Evolutionary conservation across 2,113 vertebrate species (phyloP).

Genomic region (Galeopterus variegatus): DNA sequence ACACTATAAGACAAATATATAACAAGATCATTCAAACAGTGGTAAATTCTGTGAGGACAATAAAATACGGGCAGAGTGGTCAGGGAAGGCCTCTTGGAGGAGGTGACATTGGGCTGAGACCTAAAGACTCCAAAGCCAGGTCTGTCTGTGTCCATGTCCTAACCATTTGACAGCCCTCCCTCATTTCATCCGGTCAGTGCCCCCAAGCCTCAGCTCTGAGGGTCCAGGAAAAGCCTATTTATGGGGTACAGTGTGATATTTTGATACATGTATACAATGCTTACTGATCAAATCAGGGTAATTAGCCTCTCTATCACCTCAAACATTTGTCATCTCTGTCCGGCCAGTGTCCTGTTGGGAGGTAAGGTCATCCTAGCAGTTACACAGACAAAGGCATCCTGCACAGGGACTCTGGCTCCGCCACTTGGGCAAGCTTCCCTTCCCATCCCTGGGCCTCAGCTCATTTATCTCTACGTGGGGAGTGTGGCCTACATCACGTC

Average conservation of each 20-base stretch:
- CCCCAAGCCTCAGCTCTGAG: not conserved
- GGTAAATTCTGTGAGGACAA: not conserved
- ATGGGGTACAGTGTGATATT: too few species aligned
- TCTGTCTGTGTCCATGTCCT: not conserved
- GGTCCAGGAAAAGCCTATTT: not conserved
- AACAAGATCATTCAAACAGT: not conserved
- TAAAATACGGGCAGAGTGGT: not conserved
- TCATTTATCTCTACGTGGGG: not conserved
- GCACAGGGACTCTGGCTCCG: not conserved
- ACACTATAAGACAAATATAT: not conserved
- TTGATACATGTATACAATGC: too few species aligned
- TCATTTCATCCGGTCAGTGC: rapidly evolving
- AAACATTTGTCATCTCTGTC: too few species aligned
- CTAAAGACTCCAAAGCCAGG: not conserved
- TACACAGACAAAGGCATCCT: not conserved
- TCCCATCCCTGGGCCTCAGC: not conserved
- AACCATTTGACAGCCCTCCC: rapidly evolving
- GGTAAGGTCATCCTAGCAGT: not conserved
- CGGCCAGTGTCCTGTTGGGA: not conserved
- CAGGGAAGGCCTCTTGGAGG: slow-evolving; percentile 26
- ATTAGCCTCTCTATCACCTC: too few species aligned
- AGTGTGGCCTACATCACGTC: not conserved
- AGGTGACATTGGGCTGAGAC: not conserved
- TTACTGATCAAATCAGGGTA: too few species aligned
- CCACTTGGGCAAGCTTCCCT: not conserved